phyloP scores from a whole-genome alignment of 2,888 invertebrate genomes.

The Parascotia fuliginaria region DNA sequence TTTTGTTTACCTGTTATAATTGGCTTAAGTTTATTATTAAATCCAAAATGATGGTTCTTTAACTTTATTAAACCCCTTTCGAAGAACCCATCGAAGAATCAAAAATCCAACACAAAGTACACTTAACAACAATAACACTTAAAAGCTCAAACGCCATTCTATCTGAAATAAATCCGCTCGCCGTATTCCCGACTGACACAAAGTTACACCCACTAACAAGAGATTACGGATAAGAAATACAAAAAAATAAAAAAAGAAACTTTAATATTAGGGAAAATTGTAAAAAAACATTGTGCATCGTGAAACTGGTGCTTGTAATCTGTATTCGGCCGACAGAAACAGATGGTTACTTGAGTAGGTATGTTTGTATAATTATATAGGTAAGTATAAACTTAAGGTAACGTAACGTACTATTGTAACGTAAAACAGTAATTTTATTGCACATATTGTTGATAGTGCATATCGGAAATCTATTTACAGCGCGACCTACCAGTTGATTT shows the following conservation, averaged over 20 bases:
- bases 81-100: not conserved
- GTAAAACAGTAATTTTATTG: too few relatives aligned
- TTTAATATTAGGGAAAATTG: conserved; percentile 46
- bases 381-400: too few relatives aligned
- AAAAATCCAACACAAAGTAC: not conserved
- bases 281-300: conserved; percentile 46
- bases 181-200: conserved; percentile 26
- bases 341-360: not conserved
- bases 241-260: too few relatives aligned
- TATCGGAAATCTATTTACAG: too few relatives aligned
- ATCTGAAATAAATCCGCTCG: conserved; percentile 15
- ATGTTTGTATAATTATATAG: too few relatives aligned
- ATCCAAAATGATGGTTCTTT: not conserved
- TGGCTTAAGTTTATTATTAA: not conserved
- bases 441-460: too few relatives aligned
- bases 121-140: conserved; percentile 7
- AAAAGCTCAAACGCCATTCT: conserved; percentile 3
- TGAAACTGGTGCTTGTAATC: conserved; percentile 52
- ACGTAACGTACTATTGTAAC: too few relatives aligned
- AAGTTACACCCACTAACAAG: conserved; percentile 40
- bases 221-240: conserved; percentile 41
- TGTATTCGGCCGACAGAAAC: conserved; percentile 40
- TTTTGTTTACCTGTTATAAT: not conserved
- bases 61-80: not conserved
- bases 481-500: too few relatives aligned